Base-by-base conservation (phyloP, 37 sponge, comb jelly and placozoan species). In the Geodia barretti region DNA sequence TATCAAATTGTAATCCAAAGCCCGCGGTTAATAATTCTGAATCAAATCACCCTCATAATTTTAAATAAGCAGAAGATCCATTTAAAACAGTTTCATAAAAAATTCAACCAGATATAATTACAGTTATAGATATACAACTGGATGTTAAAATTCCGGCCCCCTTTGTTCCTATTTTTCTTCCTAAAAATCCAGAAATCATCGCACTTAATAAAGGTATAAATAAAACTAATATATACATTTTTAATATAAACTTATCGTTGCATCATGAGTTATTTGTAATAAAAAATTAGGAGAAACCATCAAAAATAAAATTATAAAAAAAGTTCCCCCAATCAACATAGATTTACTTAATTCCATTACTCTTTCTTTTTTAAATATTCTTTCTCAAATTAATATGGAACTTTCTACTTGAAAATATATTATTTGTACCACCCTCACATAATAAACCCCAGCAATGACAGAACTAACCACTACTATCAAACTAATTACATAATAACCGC, bases 401-500 rank as follows among this genome's bases (percentile, higher is more conserved):
- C 38, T 83, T 38, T 81, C 90, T 25, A 72, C 75, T 78, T 70
- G 86, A 89, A 92, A 92, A 81, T 85, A 89, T 39, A 92, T 84
- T 75, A 89, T 74, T 81, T 92, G 86, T 29, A 92, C 90, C 43
- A 92, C 39, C 62, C 93, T 75, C 39, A 92, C 90, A 89, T 92
- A 92, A 85, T 92, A 92, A 28, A 92, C 86, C 37, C 89, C 93
- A 17, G 86, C 93, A 47, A 87, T 81, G 30, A 88, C 93, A 31
- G 93, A 84, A 70, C 75, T 67, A 60, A 92, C 33, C 37, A 89
- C 90, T 59, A 58, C 72, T 26, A 88, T 60, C 32, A 84, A 38
- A 76, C 64, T 63, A 85, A 84, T 69, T 89, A 83, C 65, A 84
- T 79, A 88, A 88, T 88, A 92, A n/a, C 90, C 86, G 41, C 73